These are phyloP conservation scores for Lutraria rhynchaena DNA, from an alignment of 1,140 invertebrate genomes.

Conservation along the genomic window DNA sequence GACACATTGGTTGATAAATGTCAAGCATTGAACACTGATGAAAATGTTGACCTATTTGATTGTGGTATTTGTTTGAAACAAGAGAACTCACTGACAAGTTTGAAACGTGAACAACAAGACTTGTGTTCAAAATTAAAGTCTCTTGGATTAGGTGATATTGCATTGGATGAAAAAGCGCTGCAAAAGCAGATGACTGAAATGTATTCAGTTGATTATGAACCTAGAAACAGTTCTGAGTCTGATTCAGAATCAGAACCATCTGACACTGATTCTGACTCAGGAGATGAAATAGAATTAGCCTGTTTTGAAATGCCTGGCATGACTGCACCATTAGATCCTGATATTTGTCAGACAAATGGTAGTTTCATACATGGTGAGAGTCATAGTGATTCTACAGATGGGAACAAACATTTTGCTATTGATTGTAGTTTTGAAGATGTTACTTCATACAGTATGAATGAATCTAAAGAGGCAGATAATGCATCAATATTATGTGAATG, in stretches of 20 bases:
- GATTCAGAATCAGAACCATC: constrained; percentile 34
- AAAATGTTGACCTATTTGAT: no score
- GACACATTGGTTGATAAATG: no score
- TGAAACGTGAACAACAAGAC: background rate
- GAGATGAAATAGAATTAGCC: constrained; percentile 56
- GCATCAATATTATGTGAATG: constrained; percentile 41
- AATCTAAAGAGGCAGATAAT: background rate
- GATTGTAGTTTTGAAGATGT: constrained; percentile 57
- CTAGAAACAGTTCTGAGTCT: constrained; percentile 2
- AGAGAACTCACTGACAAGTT: no score
- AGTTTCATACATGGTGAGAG: background rate
- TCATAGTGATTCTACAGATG: constrained; percentile 4
- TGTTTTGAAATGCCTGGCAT: constrained; percentile 47
- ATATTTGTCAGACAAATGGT: background rate
- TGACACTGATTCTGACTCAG: constrained; percentile 52
- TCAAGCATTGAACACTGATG: no score
- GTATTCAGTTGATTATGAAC: constrained; percentile 4
- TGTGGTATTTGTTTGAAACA: no score
- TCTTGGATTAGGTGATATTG: constrained; percentile 27
- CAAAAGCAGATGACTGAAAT: background rate
- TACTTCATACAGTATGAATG: constrained; percentile 27
- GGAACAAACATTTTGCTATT: constrained; percentile 43
- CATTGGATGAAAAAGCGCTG: constrained; percentile 18
- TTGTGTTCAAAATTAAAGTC: constrained; percentile 19
- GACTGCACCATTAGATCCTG: background rate